Base-by-base conservation (phyloP, 2,888 invertebrate genomes). In the Horisme vitalbata region DNA sequence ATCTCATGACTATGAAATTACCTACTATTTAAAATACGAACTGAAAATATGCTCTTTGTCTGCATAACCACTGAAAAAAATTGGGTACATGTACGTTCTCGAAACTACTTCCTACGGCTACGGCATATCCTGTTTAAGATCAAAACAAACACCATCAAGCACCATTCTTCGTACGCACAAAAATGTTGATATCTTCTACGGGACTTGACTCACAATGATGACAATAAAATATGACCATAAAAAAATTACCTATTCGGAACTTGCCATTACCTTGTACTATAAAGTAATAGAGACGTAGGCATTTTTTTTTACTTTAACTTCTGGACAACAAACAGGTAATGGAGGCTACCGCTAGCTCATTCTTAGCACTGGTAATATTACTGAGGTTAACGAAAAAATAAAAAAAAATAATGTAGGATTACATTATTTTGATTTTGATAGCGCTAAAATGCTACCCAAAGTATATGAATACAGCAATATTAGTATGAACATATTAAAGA, bases 141-240 rank as follows among this genome's bases (percentile, higher is more conserved):
- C 24, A 8, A 35, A 28, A 37, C 53, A 50, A 41, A 43, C 43
- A 43, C 32, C 38, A 46, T 44, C 38, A 36, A 36, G 14, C 10
- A 23, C 15, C 30, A 31, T 39, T 3, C 24, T 39, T 15, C 30
- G 43, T 33, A 55, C 57, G 60, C 55, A 55, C 60, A 57, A 55
- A 49, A 57, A 57, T 55, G 52, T 32, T n/a, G n/a, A 20, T 13
- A 21, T 18, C 59, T 57, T 18, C 59, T 57, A 60, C 55, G 57
- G 57, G 52, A 52, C 45, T 55, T 46, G 24, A 36, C 15, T 39
- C 9, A 21, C 37, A 38, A 38, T 28, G 11, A 47, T 47, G 13
- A 27, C 14, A 33, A 34, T 34, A 21, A 41, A 33, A 27, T 41
- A 41, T 34, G 11, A 27, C 13, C 32, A 24, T 41, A 41, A 33